Conservation (phyloP, 2,113 vertebrate genomes). For the Polypterus senegalus region DNA sequence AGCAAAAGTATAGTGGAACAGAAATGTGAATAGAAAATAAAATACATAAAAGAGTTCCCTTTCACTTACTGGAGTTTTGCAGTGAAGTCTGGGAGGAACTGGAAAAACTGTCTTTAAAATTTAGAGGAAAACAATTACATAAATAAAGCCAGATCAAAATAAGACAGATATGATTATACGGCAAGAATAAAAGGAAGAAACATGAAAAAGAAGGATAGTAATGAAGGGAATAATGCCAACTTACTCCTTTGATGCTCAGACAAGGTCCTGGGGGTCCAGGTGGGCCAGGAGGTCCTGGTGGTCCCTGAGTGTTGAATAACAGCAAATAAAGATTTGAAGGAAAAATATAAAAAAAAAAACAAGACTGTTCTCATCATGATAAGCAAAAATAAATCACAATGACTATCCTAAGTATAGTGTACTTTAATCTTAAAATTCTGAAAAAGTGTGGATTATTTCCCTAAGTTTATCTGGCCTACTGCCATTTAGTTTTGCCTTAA, state of each 20-base stretch:
- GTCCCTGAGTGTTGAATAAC: conserved; percentile 45
- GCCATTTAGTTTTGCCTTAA: too few species aligned
- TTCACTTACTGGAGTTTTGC: conserved; percentile 80
- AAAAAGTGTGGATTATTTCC: too few species aligned
- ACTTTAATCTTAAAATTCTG: too few species aligned
- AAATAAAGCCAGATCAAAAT: conserved; percentile 11
- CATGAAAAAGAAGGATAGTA: background rate
- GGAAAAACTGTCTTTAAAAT: conserved; percentile 78
- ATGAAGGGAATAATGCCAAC: conserved; percentile 24
- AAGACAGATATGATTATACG: background rate
- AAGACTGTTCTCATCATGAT: too few species aligned
- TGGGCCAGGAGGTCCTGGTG: conserved; percentile 67
- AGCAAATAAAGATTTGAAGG: background rate
- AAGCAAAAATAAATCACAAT: too few species aligned
- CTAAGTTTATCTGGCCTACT: too few species aligned
- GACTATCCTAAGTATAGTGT: too few species aligned
- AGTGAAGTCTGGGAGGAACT: conserved; percentile 72
- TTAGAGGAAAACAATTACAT: conserved; percentile 33
- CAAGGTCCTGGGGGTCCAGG: conserved; percentile 72
- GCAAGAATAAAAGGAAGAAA: background rate
- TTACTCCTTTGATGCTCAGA: conserved; percentile 81
- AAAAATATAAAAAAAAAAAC: too few species aligned
- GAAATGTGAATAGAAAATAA: too few species aligned
- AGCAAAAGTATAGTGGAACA: too few species aligned
- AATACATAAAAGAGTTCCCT: conserved; percentile 6